Conservation (phyloP, 2,888 invertebrate genomes). For the Ochropleura plecta region DNA sequence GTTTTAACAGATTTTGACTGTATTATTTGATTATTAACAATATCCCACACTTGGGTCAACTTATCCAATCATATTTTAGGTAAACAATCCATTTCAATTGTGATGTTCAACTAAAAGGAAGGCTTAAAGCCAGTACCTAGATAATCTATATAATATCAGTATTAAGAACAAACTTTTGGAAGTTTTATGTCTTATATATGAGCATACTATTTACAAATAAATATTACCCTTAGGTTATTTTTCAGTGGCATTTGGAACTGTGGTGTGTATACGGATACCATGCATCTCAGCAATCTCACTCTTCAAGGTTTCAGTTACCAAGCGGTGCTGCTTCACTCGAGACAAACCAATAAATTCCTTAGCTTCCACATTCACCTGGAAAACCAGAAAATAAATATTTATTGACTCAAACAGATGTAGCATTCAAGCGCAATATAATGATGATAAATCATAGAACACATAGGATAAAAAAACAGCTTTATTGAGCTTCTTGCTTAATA, state of each 20-base stretch:
- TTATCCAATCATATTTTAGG: neutral
- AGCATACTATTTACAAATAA: constrained; percentile 53
- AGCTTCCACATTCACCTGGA: constrained; percentile 91
- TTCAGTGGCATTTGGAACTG: constrained; percentile 79
- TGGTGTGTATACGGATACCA: constrained; percentile 94
- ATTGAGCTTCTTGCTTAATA: neutral
- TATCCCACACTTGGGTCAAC: neutral
- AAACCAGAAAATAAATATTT: constrained; percentile 9
- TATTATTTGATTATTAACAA: constrained; percentile 24
- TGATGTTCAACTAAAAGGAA: constrained; percentile 18
- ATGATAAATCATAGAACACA: neutral
- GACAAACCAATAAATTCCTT: constrained; percentile 93
- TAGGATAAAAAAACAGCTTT: neutral
- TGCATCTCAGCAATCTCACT: constrained; percentile 96
- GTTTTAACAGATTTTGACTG: neutral
- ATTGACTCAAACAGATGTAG: neutral
- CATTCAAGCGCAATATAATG: neutral
- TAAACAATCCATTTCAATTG: neutral
- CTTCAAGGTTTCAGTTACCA: constrained; percentile 93
- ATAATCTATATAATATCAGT: neutral
- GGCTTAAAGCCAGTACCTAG: neutral
- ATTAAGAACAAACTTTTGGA: constrained; percentile 1
- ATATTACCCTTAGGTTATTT: constrained; percentile 51
- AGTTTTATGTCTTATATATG: constrained; percentile 14
- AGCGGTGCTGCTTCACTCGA: constrained; percentile 93